A percentile compares a stretch with the other conserved stretches of the same genome.
Conservation (phyloP, 2,888 invertebrate genomes). For the Hedychridium roseum region DNA sequence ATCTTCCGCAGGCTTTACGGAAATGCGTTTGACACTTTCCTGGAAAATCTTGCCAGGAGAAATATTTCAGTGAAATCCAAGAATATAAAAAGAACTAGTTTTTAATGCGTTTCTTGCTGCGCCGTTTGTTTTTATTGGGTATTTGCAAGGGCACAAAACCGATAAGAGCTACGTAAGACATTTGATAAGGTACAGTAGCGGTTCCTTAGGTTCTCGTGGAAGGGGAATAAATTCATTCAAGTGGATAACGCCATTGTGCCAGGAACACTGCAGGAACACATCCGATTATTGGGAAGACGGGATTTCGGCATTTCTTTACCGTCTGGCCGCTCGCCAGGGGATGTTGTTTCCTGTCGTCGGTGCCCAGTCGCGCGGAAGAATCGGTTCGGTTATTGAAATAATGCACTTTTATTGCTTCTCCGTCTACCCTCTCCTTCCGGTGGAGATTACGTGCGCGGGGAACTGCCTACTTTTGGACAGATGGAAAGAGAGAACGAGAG, state of each 20-base stretch:
- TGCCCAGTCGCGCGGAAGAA: conserved; percentile 56
- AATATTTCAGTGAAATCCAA: no score
- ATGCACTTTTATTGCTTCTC: conserved; percentile 57
- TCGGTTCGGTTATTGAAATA: conserved; percentile 61
- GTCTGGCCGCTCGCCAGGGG: conserved; percentile 54
- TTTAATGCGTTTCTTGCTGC: no score
- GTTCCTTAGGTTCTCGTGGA: conserved; percentile 8
- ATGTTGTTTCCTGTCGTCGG: conserved; percentile 61
- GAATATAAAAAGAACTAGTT: no score
- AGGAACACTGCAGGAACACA: conserved; percentile 59
- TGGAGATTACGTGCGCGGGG: no score
- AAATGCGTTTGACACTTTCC: no score
- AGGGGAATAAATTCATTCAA: conserved; percentile 55
- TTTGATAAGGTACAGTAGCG: no score
- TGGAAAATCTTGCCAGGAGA: no score
- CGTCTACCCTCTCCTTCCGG: conserved; percentile 12
- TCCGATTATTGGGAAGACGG: conserved; percentile 60
- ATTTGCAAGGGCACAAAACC: background rate
- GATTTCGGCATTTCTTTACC: conserved; percentile 54
- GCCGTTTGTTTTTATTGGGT: background rate
- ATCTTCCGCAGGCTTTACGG: no score
- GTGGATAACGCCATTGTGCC: conserved; percentile 61
- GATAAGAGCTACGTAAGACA: no score
- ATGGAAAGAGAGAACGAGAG: no score
- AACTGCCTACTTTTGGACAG: no score